Evolutionary conservation across 2,113 vertebrate species (phyloP).

Genomic region (Cettia cetti): DNA sequence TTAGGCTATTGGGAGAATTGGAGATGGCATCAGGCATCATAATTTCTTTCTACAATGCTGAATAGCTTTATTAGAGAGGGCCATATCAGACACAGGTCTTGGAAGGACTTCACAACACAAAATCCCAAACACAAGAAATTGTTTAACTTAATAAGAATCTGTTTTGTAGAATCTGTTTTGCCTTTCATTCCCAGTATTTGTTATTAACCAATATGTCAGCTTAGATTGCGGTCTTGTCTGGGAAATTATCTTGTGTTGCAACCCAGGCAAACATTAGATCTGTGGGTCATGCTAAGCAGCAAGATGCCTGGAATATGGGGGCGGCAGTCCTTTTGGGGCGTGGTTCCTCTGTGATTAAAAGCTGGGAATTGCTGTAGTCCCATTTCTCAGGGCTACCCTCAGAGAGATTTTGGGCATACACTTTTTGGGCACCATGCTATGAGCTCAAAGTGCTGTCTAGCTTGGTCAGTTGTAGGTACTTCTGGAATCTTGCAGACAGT

Average conservation of each 20-base stretch:
- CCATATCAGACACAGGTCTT: rapidly evolving
- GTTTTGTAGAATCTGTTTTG: background rate
- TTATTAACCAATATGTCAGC: background rate
- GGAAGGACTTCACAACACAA: background rate
- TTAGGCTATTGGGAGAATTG: background rate
- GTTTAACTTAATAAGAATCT: background rate
- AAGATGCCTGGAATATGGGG: rapidly evolving
- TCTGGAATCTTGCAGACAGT: background rate
- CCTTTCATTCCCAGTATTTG: background rate
- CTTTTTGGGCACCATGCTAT: background rate
- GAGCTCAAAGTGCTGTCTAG: background rate
- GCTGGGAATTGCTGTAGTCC: background rate
- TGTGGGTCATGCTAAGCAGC: background rate
- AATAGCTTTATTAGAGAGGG: background rate
- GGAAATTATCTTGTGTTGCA: background rate
- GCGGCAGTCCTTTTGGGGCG: background rate
- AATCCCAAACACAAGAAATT: background rate
- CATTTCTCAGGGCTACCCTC: background rate
- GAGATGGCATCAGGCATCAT: background rate
- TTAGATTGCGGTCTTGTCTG: background rate
- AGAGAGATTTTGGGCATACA: background rate
- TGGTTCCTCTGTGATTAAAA: background rate
- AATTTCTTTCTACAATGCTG: background rate
- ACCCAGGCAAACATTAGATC: background rate
- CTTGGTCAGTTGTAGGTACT: background rate